These are phyloP conservation scores for Nycticryphes semicollaris DNA, from an alignment of 2,113 vertebrate genomes.

Conservation along the genomic window DNA sequence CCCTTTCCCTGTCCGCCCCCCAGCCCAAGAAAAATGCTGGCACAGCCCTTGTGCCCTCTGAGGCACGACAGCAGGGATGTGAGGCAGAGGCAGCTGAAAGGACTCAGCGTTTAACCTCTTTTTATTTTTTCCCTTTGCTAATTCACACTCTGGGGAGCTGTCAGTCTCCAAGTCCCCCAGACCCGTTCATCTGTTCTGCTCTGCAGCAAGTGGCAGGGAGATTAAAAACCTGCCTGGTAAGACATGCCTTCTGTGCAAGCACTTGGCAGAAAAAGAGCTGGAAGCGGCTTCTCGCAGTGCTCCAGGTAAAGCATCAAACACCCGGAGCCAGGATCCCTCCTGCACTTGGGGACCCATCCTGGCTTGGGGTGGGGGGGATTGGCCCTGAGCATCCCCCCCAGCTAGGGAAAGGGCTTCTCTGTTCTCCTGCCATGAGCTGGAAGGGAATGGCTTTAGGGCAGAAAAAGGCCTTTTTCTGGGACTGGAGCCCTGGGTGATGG, in stretches of 20 bases:
- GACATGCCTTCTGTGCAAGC: neutral
- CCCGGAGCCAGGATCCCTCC: neutral
- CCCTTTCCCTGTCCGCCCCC: neutral
- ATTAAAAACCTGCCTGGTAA: neutral
- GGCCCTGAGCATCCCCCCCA: neutral
- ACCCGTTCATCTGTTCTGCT: neutral
- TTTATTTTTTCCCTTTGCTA: neutral
- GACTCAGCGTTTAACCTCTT: neutral
- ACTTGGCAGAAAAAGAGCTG: neutral
- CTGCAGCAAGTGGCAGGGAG: neutral
- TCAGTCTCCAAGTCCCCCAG: neutral
- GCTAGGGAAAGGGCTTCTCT: neutral
- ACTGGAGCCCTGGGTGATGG: neutral
- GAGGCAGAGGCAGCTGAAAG: neutral
- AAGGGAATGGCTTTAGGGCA: neutral
- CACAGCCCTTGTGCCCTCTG: neutral
- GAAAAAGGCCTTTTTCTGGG: neutral
- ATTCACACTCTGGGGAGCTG: neutral
- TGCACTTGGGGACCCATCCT: neutral
- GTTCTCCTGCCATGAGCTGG: neutral
- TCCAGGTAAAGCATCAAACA: neutral
- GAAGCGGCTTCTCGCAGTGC: neutral
- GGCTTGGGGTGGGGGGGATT: neutral
- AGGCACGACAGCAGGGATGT: neutral
- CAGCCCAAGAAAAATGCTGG: rapidly evolving